Evolutionary conservation across 2,888 invertebrate genomes (phyloP).

Genomic region (Gastrophysa polygoni): DNA sequence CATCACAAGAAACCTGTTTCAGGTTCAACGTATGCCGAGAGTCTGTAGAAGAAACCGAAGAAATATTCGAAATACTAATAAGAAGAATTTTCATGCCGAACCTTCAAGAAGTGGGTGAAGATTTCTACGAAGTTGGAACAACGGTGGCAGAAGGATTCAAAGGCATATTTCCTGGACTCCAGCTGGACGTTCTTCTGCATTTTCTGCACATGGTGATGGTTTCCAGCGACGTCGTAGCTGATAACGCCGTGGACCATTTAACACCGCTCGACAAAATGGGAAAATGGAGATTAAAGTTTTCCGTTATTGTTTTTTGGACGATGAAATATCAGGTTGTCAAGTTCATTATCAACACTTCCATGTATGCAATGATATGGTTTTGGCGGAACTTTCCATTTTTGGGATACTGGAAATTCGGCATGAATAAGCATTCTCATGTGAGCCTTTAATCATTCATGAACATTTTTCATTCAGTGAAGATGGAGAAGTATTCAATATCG

Average conservation of each 20-base stretch:
- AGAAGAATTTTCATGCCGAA: constrained; percentile 68
- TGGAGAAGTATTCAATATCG: too few relatives aligned
- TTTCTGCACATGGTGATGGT: constrained; percentile 41
- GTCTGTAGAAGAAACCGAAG: constrained; percentile 67
- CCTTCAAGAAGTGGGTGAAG: constrained; percentile 64
- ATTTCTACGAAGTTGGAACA: constrained; percentile 69
- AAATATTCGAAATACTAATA: constrained; percentile 64
- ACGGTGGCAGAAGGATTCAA: constrained; percentile 72
- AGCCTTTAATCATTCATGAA: constrained; percentile 5
- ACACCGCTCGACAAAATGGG: background rate
- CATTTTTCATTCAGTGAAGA: too few relatives aligned
- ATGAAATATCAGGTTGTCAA: too few relatives aligned
- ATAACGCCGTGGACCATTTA: background rate
- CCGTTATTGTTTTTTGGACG: too few relatives aligned
- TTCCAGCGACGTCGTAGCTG: constrained; percentile 29
- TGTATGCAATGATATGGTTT: too few relatives aligned
- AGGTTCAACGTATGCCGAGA: constrained; percentile 75
- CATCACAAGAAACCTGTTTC: constrained; percentile 36
- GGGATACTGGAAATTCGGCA: constrained; percentile 70
- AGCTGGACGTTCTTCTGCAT: constrained; percentile 65
- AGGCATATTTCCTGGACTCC: constrained; percentile 68
- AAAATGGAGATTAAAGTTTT: too few relatives aligned
- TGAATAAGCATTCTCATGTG: constrained; percentile 63
- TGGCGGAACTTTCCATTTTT: constrained; percentile 61
- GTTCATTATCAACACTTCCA: too few relatives aligned